These are phyloP conservation scores for Perca flavescens DNA, from an alignment of 2,113 vertebrate species.

Conservation along the genomic window DNA sequence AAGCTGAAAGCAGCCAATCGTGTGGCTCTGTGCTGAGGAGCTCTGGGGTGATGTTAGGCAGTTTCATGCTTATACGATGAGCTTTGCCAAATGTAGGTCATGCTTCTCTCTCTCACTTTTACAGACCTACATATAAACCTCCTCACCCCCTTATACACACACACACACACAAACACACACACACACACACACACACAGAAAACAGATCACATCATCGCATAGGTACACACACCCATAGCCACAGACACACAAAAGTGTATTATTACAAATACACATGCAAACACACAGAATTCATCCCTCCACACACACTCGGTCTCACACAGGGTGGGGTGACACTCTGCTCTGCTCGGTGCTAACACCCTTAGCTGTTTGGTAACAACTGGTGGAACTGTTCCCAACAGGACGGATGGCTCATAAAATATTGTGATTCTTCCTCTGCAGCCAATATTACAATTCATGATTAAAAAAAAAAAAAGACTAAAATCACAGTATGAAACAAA, in stretches of 20 bases:
- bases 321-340: conserved; percentile 33
- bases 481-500: conserved; percentile 27
- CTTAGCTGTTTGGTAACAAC: conserved; percentile 47
- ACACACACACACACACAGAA: conserved; percentile 28
- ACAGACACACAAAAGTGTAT: conserved; percentile 25
- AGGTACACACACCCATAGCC: background rate
- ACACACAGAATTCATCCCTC: conserved; percentile 20
- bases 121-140: conserved; percentile 13
- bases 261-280: conserved; percentile 15
- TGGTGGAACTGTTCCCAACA: conserved; percentile 28
- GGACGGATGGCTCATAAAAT: conserved; percentile 9
- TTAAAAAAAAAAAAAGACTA: conserved; percentile 26
- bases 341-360: conserved; percentile 18
- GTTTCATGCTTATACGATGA: conserved; percentile 83
- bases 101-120: conserved; percentile 55
- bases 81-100: conserved; percentile 87
- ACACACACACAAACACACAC: background rate
- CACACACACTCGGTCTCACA: conserved; percentile 24
- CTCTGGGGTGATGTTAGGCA: conserved; percentile 85
- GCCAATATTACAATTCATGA: conserved; percentile 23
- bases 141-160: conserved; percentile 8
- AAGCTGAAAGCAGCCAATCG: conserved; percentile 80
- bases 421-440: conserved; percentile 19
- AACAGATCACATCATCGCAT: conserved; percentile 13
- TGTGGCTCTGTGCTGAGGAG: conserved; percentile 74